Conservation (phyloP, 2,113 vertebrate genomes). For the Protobothrops mucrosquamatus region DNA sequence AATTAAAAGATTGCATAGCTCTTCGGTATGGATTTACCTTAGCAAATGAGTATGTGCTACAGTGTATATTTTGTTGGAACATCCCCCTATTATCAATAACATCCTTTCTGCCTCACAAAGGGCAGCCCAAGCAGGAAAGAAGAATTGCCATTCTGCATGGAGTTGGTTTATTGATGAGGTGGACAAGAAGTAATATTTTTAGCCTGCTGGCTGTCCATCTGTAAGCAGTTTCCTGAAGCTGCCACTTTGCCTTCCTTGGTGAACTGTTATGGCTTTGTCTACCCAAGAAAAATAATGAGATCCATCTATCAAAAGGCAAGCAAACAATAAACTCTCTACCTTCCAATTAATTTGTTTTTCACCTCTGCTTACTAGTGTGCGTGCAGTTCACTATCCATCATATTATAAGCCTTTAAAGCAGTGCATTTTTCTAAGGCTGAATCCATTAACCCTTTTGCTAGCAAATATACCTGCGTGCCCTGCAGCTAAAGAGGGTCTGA, state of each 20-base stretch:
- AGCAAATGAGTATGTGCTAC: constrained; percentile 68
- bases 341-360: constrained; percentile 76
- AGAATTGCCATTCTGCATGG: constrained; percentile 68
- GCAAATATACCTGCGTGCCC: constrained; percentile 61
- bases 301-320: constrained; percentile 82
- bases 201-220: constrained; percentile 88
- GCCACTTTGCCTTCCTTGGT: constrained; percentile 78
- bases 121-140: constrained; percentile 61
- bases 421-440: constrained; percentile 69
- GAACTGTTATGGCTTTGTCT: constrained; percentile 80
- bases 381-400: constrained; percentile 70
- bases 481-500: constrained; percentile 61
- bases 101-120: constrained; percentile 61
- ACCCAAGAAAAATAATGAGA: constrained; percentile 81
- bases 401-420: constrained; percentile 61
- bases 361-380: constrained; percentile 69
- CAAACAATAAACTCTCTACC: constrained; percentile 74
- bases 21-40: constrained; percentile 63
- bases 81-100: constrained; percentile 71
- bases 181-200: constrained; percentile 81
- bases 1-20: constrained; percentile 56
- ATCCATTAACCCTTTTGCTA: constrained; percentile 72
- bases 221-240: constrained; percentile 87
- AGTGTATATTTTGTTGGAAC: constrained; percentile 68
- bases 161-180: constrained; percentile 78